Evolutionary conservation across 1,140 invertebrate genomes (phyloP), one percentile per base, ranked within the genome.

Genomic region (Aethina tumida): DNA sequence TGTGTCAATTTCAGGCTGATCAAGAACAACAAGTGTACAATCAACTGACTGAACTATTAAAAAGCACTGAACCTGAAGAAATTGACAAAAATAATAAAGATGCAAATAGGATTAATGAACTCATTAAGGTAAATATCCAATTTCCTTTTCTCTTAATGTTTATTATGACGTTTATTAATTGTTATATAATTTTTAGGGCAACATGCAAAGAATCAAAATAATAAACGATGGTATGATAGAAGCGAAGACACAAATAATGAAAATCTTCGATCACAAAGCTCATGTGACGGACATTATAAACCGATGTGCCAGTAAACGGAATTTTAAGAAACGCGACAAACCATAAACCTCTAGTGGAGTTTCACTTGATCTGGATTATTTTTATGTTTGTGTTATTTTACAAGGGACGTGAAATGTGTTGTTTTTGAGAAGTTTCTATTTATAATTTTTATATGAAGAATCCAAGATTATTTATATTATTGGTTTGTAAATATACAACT

Each of bases 141-240:
- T n/a, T n/a, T n/a, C n/a, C n/a, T 29, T 26, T 35, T 35, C 4
- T 5, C 14, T 14, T n/a, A n/a, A n/a, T n/a, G n/a, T n/a, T 20
- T 20, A 26, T n/a, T 33, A 26, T 13, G 6, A 9, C 22, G 8
- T 38, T 38, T 34, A 28, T 19, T n/a, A 3, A 12, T 31, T 43
- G 9, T 25, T 35, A 24, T 15, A 17, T n/a, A 20, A 7, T 20
- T 34, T 49, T 36, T 63, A 90, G 82, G 91, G 89, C 21, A 96
- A 96, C 64, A 84, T 95, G 56, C 93, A 97, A 65, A 73, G 93
- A 28, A 91, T 89, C 60, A 89, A 84, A 70, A 81, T 95, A 26
- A 85, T 95, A 20, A 82, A 82, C 34, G 92, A 96, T 62, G 90
- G 92, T 41, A 81, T 96, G 60, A 70, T 74, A 47, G 93, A 96